These are phyloP conservation scores for Caenorhabditis sulstoni DNA, from an alignment of 2,888 invertebrate species.

Conservation along the genomic window DNA sequence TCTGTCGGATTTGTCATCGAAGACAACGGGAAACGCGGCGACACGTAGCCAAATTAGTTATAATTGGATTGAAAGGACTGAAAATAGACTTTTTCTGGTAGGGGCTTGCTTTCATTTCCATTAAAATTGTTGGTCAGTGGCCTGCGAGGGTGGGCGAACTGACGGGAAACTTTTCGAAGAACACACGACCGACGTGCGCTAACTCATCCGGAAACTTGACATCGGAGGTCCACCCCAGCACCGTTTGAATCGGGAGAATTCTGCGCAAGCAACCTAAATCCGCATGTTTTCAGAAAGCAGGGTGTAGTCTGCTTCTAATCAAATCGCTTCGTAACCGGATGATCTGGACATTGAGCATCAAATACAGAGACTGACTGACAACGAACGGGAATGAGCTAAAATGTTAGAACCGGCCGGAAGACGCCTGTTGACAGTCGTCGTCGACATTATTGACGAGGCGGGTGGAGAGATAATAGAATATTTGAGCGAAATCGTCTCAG, in stretches of 20 bases:
- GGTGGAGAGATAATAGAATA: not conserved
- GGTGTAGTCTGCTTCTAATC: not conserved
- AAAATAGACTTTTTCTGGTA: slow-evolving; percentile 6
- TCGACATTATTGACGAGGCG: not conserved
- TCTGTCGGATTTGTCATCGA: slow-evolving; percentile 14
- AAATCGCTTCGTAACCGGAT: not conserved
- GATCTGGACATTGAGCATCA: no score
- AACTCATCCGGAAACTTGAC: slow-evolving; percentile 12
- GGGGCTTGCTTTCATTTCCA: not conserved
- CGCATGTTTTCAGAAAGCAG: not conserved
- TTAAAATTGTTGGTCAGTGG: not conserved
- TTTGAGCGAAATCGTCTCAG: not conserved
- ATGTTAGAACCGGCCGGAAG: not conserved
- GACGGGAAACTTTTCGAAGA: slow-evolving; percentile 3
- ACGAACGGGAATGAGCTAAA: no score
- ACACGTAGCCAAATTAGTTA: slow-evolving; percentile 30
- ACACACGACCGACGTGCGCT: not conserved
- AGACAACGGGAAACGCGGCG: slow-evolving; percentile 25
- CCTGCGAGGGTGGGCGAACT: not conserved
- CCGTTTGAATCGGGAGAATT: not conserved
- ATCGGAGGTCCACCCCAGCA: not conserved
- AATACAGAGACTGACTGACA: no score
- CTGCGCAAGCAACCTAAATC: not conserved
- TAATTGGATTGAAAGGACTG: slow-evolving; percentile 13
- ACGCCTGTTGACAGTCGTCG: not conserved